These are phyloP conservation scores for Amiota mariae DNA, from an alignment of 2,888 invertebrate genomes.

Conservation along the genomic window DNA sequence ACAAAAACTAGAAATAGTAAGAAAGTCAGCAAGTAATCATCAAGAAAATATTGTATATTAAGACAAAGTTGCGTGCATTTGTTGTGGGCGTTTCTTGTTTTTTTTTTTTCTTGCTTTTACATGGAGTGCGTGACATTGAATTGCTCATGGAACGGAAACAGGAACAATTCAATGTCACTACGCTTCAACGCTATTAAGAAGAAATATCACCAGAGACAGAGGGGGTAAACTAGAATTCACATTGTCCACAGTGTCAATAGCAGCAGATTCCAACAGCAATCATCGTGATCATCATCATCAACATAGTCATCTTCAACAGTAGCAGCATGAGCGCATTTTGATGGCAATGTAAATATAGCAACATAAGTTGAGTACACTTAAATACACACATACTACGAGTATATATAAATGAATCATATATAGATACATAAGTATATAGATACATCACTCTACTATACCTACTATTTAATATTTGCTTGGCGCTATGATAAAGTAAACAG, in stretches of 20 bases:
- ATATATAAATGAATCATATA: too few relatives aligned
- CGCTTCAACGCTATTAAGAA: not conserved
- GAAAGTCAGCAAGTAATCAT: slow-evolving; percentile 25
- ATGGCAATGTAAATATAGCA: slow-evolving; percentile 29
- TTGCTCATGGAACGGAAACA: not conserved
- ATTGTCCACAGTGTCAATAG: not conserved
- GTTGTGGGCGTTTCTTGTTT: too few relatives aligned
- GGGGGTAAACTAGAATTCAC: not conserved
- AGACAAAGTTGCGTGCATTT: not conserved
- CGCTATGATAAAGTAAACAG: too few relatives aligned
- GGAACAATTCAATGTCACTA: not conserved
- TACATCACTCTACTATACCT: too few relatives aligned
- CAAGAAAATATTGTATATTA: slow-evolving; percentile 30
- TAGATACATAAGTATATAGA: too few relatives aligned
- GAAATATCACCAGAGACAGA: too few relatives aligned
- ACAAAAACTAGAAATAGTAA: slow-evolving; percentile 18
- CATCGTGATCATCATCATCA: too few relatives aligned
- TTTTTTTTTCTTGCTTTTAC: too few relatives aligned
- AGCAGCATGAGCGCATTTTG: not conserved
- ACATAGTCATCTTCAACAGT: too few relatives aligned
- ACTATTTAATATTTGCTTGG: too few relatives aligned
- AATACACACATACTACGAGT: not conserved
- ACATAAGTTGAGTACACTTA: slow-evolving; percentile 6
- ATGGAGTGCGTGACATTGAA: too few relatives aligned
- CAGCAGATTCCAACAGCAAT: not conserved